Evolutionary conservation across 2,888 invertebrate genomes (phyloP).

Genomic region (Aradus depressus): DNA sequence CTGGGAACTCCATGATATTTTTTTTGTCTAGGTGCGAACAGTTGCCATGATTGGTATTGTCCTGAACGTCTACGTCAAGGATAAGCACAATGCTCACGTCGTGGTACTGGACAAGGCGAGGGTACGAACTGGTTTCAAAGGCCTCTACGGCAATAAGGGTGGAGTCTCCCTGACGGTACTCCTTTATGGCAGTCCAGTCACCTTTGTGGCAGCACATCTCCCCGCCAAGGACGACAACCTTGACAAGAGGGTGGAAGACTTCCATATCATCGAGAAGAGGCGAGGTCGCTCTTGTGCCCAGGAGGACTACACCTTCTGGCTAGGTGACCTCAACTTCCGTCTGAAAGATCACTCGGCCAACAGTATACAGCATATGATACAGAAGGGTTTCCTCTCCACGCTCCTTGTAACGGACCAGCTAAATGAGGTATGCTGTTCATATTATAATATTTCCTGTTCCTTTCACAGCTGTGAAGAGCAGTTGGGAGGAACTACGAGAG

Average conservation of each 20-base stretch:
- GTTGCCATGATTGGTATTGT: constrained; percentile 20
- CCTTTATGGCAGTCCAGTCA: constrained; percentile 13
- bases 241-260: constrained; percentile 21
- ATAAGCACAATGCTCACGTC: constrained; percentile 8
- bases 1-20: not conserved
- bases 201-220: constrained; percentile 20
- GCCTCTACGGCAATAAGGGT: constrained; percentile 24
- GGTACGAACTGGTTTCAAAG: constrained; percentile 22
- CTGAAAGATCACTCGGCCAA: constrained; percentile 10
- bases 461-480: too few species aligned
- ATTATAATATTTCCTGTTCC: too few species aligned
- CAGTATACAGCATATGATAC: constrained; percentile 15
- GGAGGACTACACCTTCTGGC: constrained; percentile 22
- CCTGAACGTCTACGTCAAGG: constrained; percentile 19
- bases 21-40: constrained; percentile 15
- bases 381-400: constrained; percentile 16
- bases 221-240: constrained; percentile 18
- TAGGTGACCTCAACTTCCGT: constrained; percentile 25
- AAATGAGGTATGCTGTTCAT: too few species aligned
- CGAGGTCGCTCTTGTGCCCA: constrained; percentile 9
- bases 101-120: constrained; percentile 7
- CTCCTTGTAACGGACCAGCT: constrained; percentile 19
- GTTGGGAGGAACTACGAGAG: too few species aligned
- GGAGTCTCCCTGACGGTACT: constrained; percentile 16
- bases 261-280: constrained; percentile 16